Conservation (phyloP, 2,888 invertebrate genomes). For the Syritta pipiens region DNA sequence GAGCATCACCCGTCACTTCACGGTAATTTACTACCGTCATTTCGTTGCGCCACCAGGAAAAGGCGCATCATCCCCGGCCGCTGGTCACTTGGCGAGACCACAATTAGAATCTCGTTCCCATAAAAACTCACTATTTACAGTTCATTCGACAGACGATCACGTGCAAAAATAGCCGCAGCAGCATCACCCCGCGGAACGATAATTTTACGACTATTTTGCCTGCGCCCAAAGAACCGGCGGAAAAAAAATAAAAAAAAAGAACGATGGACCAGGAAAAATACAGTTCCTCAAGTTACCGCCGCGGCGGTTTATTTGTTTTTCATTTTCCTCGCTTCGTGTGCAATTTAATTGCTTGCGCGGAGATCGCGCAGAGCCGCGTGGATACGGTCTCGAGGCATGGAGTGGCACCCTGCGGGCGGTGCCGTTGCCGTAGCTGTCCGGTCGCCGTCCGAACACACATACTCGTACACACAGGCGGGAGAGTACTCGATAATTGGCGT, state of each 20-base stretch:
- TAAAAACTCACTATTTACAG: slow-evolving; percentile 29
- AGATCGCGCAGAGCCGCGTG: neutral
- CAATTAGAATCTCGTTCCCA: too few relatives aligned
- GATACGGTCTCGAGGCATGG: neutral
- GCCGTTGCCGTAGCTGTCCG: too few relatives aligned
- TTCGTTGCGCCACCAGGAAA: too few relatives aligned
- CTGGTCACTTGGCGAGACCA: too few relatives aligned
- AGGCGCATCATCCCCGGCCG: too few relatives aligned
- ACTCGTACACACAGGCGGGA: neutral
- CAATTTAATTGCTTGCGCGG: slow-evolving; percentile 14
- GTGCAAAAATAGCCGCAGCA: slow-evolving; percentile 30
- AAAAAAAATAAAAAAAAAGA: neutral
- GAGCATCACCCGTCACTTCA: too few relatives aligned
- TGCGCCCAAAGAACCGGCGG: neutral
- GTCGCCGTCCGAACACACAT: neutral
- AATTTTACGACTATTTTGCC: slow-evolving; percentile 2
- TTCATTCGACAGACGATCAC: slow-evolving; percentile 27
- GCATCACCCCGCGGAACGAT: neutral
- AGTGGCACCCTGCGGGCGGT: slow-evolving; percentile 7
- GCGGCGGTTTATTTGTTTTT: slow-evolving; percentile 11
- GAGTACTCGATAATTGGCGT: slow-evolving; percentile 19
- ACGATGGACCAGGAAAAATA: neutral
- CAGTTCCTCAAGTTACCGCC: slow-evolving; percentile 10
- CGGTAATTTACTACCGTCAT: too few relatives aligned
- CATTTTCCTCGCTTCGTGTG: slow-evolving; percentile 8